Percentiles rank a stretch among this genome's conserved stretches.
phyloP scores from a whole-genome alignment of 2,797 vertebrate genomes.

The Micropoecilia bifurca region DNA sequence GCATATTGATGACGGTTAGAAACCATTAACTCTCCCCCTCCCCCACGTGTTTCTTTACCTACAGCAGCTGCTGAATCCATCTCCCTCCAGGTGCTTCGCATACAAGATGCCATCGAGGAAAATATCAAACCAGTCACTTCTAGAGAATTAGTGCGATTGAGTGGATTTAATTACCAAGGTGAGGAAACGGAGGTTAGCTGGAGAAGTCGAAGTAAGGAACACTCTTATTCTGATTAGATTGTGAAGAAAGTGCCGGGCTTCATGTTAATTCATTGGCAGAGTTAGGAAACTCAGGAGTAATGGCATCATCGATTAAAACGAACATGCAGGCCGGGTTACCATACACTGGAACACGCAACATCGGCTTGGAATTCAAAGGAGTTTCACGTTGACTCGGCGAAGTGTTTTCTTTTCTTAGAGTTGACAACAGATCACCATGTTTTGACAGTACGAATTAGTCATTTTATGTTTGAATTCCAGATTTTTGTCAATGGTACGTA shows the following conservation, averaged over 20 bases:
- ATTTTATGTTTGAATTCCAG: neutral
- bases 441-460: neutral
- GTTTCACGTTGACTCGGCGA: neutral
- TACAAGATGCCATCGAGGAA: neutral
- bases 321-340: slow-evolving; percentile 12
- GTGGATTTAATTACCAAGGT: slow-evolving; percentile 18
- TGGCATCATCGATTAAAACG: neutral
- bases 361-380: neutral
- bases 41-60: neutral
- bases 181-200: neutral
- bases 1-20: neutral
- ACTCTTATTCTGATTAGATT: slow-evolving; percentile 28
- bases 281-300: slow-evolving; percentile 18
- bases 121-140: neutral
- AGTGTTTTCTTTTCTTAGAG: neutral
- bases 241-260: neutral
- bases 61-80: neutral
- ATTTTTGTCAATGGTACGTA: neutral
- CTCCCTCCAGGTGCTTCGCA: neutral
- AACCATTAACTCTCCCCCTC: neutral
- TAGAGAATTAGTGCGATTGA: slow-evolving; percentile 14
- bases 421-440: neutral
- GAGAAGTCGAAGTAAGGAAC: slow-evolving; percentile 16
- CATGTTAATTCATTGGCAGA: slow-evolving; percentile 32
- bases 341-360: neutral